Evolutionary conservation across 2,113 vertebrate species (phyloP).

Genomic region (Silurus glanis): DNA sequence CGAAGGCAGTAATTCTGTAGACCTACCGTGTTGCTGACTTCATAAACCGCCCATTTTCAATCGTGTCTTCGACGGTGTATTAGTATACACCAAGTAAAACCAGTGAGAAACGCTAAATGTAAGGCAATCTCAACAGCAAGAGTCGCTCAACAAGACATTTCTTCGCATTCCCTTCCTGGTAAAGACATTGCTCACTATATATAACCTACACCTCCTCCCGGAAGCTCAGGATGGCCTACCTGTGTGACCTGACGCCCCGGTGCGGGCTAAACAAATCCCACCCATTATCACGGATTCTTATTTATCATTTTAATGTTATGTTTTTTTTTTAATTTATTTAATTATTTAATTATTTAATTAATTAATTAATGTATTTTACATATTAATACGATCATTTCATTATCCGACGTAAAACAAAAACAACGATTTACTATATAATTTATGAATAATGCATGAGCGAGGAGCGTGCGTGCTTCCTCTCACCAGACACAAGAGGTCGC

Average conservation of each 20-base stretch:
- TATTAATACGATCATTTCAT: neutral
- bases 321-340: too few species aligned
- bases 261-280: neutral
- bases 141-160: neutral
- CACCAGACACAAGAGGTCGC: neutral
- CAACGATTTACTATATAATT: neutral
- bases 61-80: neutral
- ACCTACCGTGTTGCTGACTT: constrained; percentile 15
- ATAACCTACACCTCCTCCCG: constrained; percentile 2
- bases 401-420: neutral
- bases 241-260: constrained; percentile 28
- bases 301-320: too few species aligned
- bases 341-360: too few species aligned
- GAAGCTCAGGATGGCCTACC: constrained; percentile 22
- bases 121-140: neutral
- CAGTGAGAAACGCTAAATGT: neutral
- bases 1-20: neutral
- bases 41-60: neutral
- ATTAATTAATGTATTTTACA: neutral
- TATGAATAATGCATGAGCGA: neutral
- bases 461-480: neutral
- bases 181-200: neutral
- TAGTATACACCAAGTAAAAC: neutral
- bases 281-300: too few species aligned
- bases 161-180: constrained; percentile 29